Conservation (phyloP, 2,797 vertebrate species). For the Hirundo rustica region DNA sequence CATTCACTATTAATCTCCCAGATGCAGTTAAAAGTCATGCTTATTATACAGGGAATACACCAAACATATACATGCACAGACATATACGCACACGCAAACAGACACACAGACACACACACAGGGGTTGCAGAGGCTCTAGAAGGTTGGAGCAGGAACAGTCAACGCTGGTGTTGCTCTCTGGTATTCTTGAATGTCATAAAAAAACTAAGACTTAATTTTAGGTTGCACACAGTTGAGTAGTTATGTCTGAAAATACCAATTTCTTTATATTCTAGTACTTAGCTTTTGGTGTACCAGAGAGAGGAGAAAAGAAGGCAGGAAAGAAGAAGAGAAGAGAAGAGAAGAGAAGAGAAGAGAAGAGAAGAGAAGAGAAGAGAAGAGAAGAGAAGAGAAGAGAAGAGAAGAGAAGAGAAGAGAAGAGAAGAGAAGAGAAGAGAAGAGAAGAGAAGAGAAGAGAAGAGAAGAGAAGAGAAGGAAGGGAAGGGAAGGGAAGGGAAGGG, state of each 20-base stretch:
- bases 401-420: no score
- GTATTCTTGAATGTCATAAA: background rate
- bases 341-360: no score
- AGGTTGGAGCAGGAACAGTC: background rate
- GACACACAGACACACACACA: fast-evolving
- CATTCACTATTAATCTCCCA: background rate
- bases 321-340: background rate
- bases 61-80: background rate
- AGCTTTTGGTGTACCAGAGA: background rate
- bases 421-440: background rate
- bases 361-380: no score
- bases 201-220: background rate
- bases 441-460: background rate
- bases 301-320: background rate
- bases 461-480: background rate
- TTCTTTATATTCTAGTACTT: background rate
- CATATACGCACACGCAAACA: fast-evolving
- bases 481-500: background rate
- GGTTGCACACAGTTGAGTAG: background rate
- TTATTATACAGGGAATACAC: background rate
- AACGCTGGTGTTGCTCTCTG: background rate
- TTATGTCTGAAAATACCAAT: background rate
- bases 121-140: background rate
- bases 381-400: no score
- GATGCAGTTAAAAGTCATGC: background rate